Evolutionary conservation across 1,140 invertebrate genomes (phyloP).

Genomic region (Drosophila burlai): DNA sequence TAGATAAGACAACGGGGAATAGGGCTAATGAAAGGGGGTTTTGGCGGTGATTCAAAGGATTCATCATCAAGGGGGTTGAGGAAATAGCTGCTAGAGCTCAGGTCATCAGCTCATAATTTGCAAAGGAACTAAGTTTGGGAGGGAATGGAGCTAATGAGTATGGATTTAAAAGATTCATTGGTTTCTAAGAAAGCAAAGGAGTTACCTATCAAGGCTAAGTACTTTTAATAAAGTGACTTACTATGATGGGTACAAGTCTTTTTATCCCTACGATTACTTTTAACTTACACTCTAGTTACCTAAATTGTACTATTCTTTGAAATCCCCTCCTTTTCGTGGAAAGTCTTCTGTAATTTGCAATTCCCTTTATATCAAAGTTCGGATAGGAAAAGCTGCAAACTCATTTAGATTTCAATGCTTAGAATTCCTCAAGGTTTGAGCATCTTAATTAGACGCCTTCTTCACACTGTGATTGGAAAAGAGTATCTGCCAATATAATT

Average conservation of each 20-base stretch:
- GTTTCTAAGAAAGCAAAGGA: neutral
- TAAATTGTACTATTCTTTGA: neutral
- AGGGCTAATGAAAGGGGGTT: constrained; percentile 9
- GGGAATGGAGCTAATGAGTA: neutral
- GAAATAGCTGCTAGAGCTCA: neutral
- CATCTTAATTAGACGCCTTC: constrained; percentile 11
- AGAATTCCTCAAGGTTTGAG: neutral
- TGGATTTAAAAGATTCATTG: neutral
- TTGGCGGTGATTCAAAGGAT: neutral
- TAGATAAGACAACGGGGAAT: constrained; percentile 2
- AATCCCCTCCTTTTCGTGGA: neutral
- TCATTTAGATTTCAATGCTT: constrained; percentile 4
- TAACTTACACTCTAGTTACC: neutral
- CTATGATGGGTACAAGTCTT: neutral
- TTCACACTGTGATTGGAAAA: constrained; percentile 4
- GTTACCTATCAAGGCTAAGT: neutral
- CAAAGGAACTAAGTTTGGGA: too few relatives aligned
- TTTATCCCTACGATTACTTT: neutral
- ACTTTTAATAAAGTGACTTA: neutral
- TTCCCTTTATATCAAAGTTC: constrained; percentile 6
- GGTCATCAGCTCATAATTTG: neutral
- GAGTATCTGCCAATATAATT: constrained; percentile 16
- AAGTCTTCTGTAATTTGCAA: neutral
- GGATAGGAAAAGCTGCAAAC: neutral
- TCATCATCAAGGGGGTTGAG: neutral